Base-by-base conservation (phyloP, 1,140 invertebrate species). In the Caenorhabditis briggsae region DNA sequence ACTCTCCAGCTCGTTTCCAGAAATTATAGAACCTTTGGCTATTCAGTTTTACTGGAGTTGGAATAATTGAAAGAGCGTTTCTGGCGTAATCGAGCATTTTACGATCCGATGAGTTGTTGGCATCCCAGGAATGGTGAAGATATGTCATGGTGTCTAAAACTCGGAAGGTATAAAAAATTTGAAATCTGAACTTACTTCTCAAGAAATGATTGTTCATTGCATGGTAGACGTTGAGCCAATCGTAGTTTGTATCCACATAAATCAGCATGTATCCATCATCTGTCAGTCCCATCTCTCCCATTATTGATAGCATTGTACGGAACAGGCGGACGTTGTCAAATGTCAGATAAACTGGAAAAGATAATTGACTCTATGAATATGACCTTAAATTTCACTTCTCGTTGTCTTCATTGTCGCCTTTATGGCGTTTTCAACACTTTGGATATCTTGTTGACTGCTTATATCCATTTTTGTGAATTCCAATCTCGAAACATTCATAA, bases 201-300 rank as follows among this genome's bases (percentile, higher is more conserved):
- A 95, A 93, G 64, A 95, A 95, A 16, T 94, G 93, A 59, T 94
- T 94, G 82, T 94, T 94, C 89, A 94, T 94, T 0, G 95, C 95
- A 92, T 96, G 95, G 90, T 95, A 96, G n/a, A 95, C 95, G 95
- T 95, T 93, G 96, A 96, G 95, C 94, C 96, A 96, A 92, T 98
- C 95, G 94, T 97, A 98, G 93, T 96, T 95, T 94, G 96, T 96
- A 91, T 98, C 96, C 9, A 97, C 95, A 92, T 96, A 96, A 91
- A 98, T 97, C 59, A 98, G 96, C 94, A 97, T 96, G 92, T 98
- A 98, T 92, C 98, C 96, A 16, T 97, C 96, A 84, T 96, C 95
- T 90, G 98, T 95, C 74, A 98, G 91, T 83, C 96, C 95, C 82
- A 95, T 94, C 82, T 95, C 95, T 91, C 97, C 95, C 95, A 98